These are phyloP conservation scores for Stegana nigrithorax DNA, from an alignment of 2,888 invertebrate genomes.

Conservation along the genomic window DNA sequence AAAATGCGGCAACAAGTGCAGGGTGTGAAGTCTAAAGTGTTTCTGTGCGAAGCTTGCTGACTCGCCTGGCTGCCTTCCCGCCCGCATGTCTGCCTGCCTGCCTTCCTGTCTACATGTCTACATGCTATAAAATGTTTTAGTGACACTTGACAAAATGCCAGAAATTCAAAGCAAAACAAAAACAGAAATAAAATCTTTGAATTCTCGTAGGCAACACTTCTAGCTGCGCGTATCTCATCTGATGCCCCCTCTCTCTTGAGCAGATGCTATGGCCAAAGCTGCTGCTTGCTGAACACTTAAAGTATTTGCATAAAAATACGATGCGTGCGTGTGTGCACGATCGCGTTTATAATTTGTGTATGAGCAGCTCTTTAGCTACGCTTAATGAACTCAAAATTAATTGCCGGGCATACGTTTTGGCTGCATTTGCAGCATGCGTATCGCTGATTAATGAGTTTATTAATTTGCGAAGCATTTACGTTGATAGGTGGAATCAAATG, in stretches of 20 bases:
- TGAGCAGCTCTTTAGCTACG: background rate
- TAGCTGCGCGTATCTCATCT: no score
- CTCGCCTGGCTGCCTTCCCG: background rate
- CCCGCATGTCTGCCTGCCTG: constrained; percentile 40
- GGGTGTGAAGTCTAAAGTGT: background rate
- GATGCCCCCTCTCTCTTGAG: no score
- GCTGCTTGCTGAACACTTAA: background rate
- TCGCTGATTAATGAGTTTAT: constrained; percentile 61
- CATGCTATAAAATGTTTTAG: constrained; percentile 50
- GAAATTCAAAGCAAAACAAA: constrained; percentile 47
- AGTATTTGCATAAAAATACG: background rate
- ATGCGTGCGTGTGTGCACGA: background rate
- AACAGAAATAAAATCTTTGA: background rate
- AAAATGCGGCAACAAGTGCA: constrained; percentile 13
- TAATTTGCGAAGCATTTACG: constrained; percentile 56
- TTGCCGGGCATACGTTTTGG: background rate
- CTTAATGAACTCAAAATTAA: no score
- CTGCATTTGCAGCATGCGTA: constrained; percentile 28
- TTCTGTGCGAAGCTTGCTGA: background rate
- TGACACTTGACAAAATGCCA: constrained; percentile 66
- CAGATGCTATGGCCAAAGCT: background rate
- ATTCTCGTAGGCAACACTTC: background rate
- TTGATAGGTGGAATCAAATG: constrained; percentile 50
- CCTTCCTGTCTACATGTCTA: constrained; percentile 21
- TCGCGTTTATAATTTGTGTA: background rate